Conservation (phyloP, 1,140 invertebrate genomes). For the Aphelenchoides besseyi region DNA sequence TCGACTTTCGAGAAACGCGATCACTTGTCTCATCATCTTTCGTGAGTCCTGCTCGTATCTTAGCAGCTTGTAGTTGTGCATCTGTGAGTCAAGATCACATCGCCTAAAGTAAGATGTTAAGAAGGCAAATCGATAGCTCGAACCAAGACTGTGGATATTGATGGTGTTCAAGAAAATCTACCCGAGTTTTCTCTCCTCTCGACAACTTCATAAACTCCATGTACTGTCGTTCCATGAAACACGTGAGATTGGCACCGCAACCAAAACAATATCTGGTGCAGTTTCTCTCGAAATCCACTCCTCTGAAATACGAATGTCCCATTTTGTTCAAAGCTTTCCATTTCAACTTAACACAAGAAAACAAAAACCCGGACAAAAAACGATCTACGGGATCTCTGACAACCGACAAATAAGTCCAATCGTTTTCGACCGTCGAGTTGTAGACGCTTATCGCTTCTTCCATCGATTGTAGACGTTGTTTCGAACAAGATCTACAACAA, state of each 20-base stretch:
- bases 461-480: not conserved
- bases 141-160: conserved; percentile 11
- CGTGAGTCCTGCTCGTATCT: not conserved
- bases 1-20: conserved; percentile 4
- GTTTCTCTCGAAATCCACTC: conserved; percentile 13
- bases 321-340: not conserved
- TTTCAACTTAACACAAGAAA: not conserved
- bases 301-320: not conserved
- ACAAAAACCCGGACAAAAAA: not conserved
- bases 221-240: conserved; percentile 17
- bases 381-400: conserved; percentile 15
- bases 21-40: not conserved
- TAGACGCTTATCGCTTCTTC: not conserved
- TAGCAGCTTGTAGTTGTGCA: conserved; percentile 12
- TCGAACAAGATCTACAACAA: not conserved
- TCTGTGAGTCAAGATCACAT: not conserved
- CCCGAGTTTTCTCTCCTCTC: conserved; percentile 5
- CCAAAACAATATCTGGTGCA: conserved; percentile 1
- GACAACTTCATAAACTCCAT: conserved; percentile 3
- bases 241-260: conserved; percentile 17
- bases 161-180: conserved; percentile 7
- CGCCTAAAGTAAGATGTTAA: not conserved
- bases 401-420: conserved; percentile 7
- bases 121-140: not conserved
- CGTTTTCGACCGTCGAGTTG: conserved; percentile 1